Conservation (phyloP, 2,888 invertebrate genomes). For the Oscheius sp. region DNA sequence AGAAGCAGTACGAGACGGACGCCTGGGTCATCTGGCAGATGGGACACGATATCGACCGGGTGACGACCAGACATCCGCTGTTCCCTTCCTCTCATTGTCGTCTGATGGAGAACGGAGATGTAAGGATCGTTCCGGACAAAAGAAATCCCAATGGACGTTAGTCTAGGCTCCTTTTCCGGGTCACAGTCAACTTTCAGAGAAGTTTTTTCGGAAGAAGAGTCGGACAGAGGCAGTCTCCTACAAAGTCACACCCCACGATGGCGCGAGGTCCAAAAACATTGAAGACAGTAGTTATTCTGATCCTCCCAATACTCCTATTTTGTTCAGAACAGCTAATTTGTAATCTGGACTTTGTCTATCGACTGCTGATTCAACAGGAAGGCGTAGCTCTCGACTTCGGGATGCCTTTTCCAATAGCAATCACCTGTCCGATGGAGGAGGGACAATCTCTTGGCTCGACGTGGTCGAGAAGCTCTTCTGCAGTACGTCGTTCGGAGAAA, state of each 20-base stretch:
- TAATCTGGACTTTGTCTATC: conserved; percentile 43
- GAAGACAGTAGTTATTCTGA: conserved; percentile 13
- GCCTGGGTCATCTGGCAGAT: conserved; percentile 10
- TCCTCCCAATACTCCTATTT: neutral
- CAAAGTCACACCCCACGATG: conserved; percentile 20
- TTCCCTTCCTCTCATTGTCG: conserved; percentile 43
- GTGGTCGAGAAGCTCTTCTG: too few relatives aligned
- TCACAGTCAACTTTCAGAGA: conserved; percentile 29
- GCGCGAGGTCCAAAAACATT: conserved; percentile 27
- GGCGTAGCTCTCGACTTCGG: neutral
- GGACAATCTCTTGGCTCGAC: neutral
- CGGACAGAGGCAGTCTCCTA: conserved; percentile 14
- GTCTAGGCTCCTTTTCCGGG: neutral
- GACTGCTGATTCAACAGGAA: conserved; percentile 35
- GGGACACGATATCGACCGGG: conserved; percentile 21
- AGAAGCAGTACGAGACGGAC: neutral
- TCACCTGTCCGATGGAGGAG: neutral
- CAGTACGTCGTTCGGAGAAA: too few relatives aligned
- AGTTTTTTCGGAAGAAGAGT: conserved; percentile 42
- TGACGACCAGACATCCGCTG: neutral
- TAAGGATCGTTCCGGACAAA: conserved; percentile 36
- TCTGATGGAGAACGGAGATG: conserved; percentile 55
- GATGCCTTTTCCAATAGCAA: neutral
- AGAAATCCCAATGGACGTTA: conserved; percentile 2
- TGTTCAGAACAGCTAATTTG: conserved; percentile 24